These are phyloP conservation scores for Drosophila infuscata DNA, from an alignment of 2,888 invertebrate genomes.

Conservation along the genomic window DNA sequence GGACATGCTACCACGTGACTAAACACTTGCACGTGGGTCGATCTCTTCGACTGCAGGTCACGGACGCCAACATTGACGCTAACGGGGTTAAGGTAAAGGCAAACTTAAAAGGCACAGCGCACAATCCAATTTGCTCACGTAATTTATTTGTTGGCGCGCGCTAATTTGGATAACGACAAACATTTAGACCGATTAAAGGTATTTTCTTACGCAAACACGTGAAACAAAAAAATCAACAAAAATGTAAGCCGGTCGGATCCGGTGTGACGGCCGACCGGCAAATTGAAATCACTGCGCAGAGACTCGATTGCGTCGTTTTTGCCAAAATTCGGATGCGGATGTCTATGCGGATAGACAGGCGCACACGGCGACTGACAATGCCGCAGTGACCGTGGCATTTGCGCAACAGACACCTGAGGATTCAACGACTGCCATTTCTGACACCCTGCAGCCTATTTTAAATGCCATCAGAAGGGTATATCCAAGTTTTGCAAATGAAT, in stretches of 20 bases:
- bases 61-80: constrained; percentile 45
- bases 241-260: constrained; percentile 3
- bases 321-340: constrained; percentile 20
- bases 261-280: constrained; percentile 24
- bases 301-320: constrained; percentile 3
- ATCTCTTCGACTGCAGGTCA: constrained; percentile 64
- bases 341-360: constrained; percentile 55
- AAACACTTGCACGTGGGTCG: constrained; percentile 41
- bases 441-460: constrained; percentile 4
- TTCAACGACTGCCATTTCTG: constrained; percentile 36
- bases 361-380: constrained; percentile 62
- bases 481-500: not conserved
- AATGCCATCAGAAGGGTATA: not conserved
- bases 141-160: constrained; percentile 62
- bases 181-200: constrained; percentile 49
- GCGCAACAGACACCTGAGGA: constrained; percentile 74
- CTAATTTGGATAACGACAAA: constrained; percentile 54
- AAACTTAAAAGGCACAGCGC: constrained; percentile 13
- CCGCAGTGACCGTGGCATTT: constrained; percentile 63
- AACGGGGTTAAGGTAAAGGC: constrained; percentile 5
- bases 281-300: constrained; percentile 9
- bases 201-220: constrained; percentile 47
- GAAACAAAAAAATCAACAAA: constrained; percentile 1
- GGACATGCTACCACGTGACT: constrained; percentile 50
- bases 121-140: constrained; percentile 66